Conservation (phyloP, 2,888 invertebrate species). For the Crepidodera aurea region DNA sequence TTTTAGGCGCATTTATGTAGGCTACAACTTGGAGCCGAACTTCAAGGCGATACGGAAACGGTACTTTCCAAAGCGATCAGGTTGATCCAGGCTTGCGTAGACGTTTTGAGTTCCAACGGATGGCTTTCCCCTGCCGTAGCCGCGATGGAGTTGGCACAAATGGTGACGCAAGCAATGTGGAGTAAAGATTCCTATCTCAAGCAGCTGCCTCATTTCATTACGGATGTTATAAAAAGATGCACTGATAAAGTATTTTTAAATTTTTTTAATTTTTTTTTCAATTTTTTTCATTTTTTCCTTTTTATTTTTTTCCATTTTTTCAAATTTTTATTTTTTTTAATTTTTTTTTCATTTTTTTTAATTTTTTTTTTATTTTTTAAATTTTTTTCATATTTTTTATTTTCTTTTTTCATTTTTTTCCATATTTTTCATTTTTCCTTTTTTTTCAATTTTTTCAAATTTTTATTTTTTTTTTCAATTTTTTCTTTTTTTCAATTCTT, state of each 20-base stretch:
- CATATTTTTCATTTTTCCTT: too few species aligned
- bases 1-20: constrained; percentile 86
- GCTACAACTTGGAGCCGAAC: constrained; percentile 92
- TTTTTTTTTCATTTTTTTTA: too few species aligned
- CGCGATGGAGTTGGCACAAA: constrained; percentile 99
- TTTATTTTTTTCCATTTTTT: too few species aligned
- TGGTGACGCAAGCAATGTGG: constrained; percentile 99
- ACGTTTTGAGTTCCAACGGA: constrained; percentile 93
- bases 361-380: too few species aligned
- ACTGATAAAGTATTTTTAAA: constrained; percentile 76
- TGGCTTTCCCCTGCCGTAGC: constrained; percentile 98
- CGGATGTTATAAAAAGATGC: constrained; percentile 89
- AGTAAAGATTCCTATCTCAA: constrained; percentile 97
- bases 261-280: too few species aligned
- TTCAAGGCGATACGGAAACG: constrained; percentile 94
- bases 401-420: too few species aligned
- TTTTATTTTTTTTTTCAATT: too few species aligned
- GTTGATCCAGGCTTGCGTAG: constrained; percentile 93
- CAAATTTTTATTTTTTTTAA: too few species aligned
- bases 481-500: too few species aligned
- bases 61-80: constrained; percentile 87
- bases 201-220: constrained; percentile 94
- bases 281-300: too few species aligned
- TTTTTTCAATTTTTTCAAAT: too few species aligned
- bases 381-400: too few species aligned